These are phyloP conservation scores for Esox lucius DNA, from an alignment of 2,797 vertebrate species.

Conservation along the genomic window DNA sequence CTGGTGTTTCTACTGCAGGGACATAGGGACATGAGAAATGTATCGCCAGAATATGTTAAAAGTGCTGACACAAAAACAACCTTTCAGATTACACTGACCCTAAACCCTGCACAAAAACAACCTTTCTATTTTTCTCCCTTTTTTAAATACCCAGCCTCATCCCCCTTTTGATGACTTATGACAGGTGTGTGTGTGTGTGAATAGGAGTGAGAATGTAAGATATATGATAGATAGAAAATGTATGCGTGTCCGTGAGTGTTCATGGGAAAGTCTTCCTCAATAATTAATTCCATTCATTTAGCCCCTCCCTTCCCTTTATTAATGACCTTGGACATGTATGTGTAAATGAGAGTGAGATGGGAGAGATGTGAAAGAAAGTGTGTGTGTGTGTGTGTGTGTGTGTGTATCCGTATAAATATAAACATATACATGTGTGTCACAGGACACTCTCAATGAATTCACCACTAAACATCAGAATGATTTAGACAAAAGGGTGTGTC, in stretches of 20 bases:
- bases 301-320: background rate
- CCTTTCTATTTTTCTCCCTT: background rate
- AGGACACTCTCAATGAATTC: no score
- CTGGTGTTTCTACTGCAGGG: background rate
- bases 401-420: background rate
- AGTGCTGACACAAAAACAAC: background rate
- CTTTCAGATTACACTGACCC: slow-evolving; percentile 3
- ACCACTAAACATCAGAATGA: no score
- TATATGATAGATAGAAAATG: no score
- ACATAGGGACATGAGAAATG: slow-evolving; percentile 5
- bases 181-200: background rate
- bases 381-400: slow-evolving; percentile 4
- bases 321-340: background rate
- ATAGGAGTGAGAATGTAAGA: background rate
- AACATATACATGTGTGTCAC: no score
- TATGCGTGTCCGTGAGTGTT: no score
- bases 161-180: background rate
- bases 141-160: background rate
- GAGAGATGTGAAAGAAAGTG: background rate
- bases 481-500: no score
- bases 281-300: no score
- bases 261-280: no score
- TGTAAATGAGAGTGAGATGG: background rate
- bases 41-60: background rate
- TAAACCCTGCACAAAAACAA: background rate